Evolutionary conservation across 64 coral and sea anemone species (phyloP).

Genomic region (Orbicella faveolata): DNA sequence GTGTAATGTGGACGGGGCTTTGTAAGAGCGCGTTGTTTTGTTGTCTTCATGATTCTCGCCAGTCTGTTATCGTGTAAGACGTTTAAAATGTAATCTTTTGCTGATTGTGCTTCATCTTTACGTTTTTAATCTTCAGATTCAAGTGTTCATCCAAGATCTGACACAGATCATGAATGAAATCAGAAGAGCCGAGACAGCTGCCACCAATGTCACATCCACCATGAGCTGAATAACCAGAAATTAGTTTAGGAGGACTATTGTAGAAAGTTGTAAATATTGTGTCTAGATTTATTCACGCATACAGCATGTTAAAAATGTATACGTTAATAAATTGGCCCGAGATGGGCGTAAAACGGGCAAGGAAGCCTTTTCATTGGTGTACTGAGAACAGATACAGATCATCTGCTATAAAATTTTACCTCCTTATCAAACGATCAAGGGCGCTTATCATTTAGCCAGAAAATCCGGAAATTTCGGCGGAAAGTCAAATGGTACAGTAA

Average conservation of each 20-base stretch:
- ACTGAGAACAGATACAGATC: not conserved
- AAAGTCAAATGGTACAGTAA: too few relatives aligned
- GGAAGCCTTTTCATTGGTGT: not conserved
- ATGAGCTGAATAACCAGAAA: slow-evolving; percentile 11
- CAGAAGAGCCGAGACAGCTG: slow-evolving; percentile 61
- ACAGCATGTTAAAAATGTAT: not conserved
- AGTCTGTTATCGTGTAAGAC: too few relatives aligned
- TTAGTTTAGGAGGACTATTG: not conserved
- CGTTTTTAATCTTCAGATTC: slow-evolving; percentile 67
- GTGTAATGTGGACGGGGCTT: too few relatives aligned
- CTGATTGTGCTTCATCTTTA: not conserved
- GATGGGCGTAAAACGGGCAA: not conserved
- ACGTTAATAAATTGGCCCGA: not conserved
- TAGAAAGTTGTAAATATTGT: slow-evolving; percentile 19
- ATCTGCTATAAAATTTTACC: too few relatives aligned
- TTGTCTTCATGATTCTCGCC: too few relatives aligned
- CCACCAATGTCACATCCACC: slow-evolving; percentile 9
- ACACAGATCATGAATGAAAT: slow-evolving; percentile 92
- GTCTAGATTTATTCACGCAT: not conserved
- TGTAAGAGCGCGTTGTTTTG: too few relatives aligned
- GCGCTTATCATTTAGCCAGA: too few relatives aligned
- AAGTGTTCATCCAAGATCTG: slow-evolving; percentile 96
- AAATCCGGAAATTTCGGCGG: too few relatives aligned
- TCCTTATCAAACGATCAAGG: too few relatives aligned
- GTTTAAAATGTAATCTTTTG: not conserved